Evolutionary conservation across 92 coral and sea anemone genomes (phyloP).

Genomic region (Montipora capitata): DNA sequence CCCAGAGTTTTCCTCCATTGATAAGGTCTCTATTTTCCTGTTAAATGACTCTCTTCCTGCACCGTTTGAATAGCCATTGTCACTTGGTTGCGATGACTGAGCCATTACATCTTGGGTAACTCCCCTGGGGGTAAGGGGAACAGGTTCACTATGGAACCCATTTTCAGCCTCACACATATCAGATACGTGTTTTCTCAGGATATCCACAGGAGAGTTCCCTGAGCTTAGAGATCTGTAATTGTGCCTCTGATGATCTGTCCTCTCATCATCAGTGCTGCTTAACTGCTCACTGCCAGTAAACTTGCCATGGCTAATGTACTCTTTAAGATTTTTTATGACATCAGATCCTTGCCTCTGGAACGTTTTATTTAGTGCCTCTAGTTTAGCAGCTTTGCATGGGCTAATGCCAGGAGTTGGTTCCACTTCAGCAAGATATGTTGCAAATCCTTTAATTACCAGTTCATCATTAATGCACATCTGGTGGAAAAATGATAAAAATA

Average conservation of each 20-base stretch:
- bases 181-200: constrained; percentile 65
- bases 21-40: constrained; percentile 17
- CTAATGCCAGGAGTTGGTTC: constrained; percentile 41
- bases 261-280: constrained; percentile 64
- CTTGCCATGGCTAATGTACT: constrained; percentile 45
- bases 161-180: constrained; percentile 15
- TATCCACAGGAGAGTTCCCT: constrained; percentile 51
- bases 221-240: neutral
- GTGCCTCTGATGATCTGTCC: neutral
- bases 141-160: constrained; percentile 21
- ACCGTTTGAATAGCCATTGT: neutral
- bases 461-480: constrained; percentile 95
- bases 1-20: constrained; percentile 85
- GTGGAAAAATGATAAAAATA: neutral
- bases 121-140: constrained; percentile 69
- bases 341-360: constrained; percentile 77
- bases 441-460: constrained; percentile 86
- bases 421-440: constrained; percentile 60
- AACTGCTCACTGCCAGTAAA: constrained; percentile 54
- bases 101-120: neutral
- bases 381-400: constrained; percentile 71
- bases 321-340: constrained; percentile 70
- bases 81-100: neutral
- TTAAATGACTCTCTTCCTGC: neutral
- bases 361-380: constrained; percentile 62